Evolutionary conservation across 2,888 invertebrate species (phyloP).

Genomic region (Arge pagana): DNA sequence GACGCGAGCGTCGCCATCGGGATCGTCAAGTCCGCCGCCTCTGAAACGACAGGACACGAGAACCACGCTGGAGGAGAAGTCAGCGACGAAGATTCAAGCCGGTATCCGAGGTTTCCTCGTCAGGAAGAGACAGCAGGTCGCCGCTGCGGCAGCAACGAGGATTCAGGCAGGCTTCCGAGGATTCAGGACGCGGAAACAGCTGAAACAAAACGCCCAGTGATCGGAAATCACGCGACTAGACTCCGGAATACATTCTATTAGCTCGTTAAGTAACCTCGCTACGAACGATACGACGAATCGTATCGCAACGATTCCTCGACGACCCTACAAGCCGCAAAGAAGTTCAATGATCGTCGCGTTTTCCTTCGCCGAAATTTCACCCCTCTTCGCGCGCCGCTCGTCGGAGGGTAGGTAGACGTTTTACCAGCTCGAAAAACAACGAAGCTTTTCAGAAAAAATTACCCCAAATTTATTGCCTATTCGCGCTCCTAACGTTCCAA

Average conservation of each 20-base stretch:
- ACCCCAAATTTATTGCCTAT: too few relatives aligned
- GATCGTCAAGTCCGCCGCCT: slow-evolving; percentile 20
- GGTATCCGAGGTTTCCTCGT: slow-evolving; percentile 72
- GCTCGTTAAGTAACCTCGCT: slow-evolving; percentile 15
- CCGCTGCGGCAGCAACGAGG: slow-evolving; percentile 50
- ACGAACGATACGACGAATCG: too few relatives aligned
- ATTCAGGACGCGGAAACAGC: slow-evolving; percentile 49
- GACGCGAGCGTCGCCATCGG: not conserved
- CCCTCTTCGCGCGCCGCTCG: too few relatives aligned
- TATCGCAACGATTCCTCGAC: too few relatives aligned
- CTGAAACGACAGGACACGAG: slow-evolving; percentile 30
- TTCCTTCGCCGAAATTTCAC: too few relatives aligned
- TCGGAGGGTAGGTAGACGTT: too few relatives aligned
- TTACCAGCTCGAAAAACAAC: too few relatives aligned
- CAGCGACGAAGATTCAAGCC: slow-evolving; percentile 70
- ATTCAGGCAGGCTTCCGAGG: slow-evolving; percentile 55
- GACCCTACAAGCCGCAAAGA: too few relatives aligned
- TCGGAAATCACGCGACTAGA: not conserved
- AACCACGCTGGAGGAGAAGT: slow-evolving; percentile 43
- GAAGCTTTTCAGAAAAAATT: too few relatives aligned
- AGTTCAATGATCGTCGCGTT: too few relatives aligned
- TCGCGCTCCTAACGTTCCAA: too few relatives aligned
- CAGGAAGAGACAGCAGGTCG: slow-evolving; percentile 59
- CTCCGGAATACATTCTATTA: slow-evolving; percentile 9
- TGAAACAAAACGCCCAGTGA: slow-evolving; percentile 47